Percentiles rank a stretch among this genome's conserved stretches.
phyloP scores from a whole-genome alignment of 1,140 invertebrate genomes.

The Parasteatoda tepidariorum region DNA sequence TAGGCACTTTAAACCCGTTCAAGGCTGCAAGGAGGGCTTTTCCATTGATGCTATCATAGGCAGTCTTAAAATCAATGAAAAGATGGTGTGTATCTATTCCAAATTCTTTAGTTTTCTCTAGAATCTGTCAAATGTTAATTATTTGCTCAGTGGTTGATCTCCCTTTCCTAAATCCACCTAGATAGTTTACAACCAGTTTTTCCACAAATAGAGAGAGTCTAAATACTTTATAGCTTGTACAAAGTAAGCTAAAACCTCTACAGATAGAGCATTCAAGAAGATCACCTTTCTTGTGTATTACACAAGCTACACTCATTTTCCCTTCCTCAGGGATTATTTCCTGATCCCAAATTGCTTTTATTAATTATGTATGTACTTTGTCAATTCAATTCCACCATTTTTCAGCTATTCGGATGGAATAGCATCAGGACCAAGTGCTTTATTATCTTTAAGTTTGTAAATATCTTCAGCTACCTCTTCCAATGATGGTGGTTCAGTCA shows the following conservation, averaged over 20 bases:
- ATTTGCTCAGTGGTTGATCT: not conserved
- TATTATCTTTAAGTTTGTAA: not conserved
- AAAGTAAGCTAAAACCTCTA: not conserved
- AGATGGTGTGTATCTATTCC: too few species aligned
- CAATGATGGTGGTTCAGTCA: not conserved
- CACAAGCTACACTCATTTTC: not conserved
- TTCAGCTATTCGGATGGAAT: not conserved
- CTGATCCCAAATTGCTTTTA: not conserved
- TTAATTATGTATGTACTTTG: not conserved
- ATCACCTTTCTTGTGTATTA: conserved; percentile 26
- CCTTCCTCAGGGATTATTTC: not conserved
- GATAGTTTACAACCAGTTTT: not conserved
- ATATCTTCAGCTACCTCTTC: not conserved
- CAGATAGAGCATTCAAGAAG: not conserved
- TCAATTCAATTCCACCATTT: not conserved
- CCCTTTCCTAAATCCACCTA: too few species aligned
- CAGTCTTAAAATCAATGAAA: too few species aligned
- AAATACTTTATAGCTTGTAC: too few species aligned
- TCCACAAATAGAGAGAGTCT: too few species aligned
- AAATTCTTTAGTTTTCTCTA: too few species aligned
- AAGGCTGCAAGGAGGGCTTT: too few species aligned
- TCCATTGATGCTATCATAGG: too few species aligned
- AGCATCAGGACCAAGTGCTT: not conserved
- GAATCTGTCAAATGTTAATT: too few species aligned
- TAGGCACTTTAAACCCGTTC: too few species aligned